Conservation (phyloP, 2,797 vertebrate species). For the Okamejei kenojei region DNA sequence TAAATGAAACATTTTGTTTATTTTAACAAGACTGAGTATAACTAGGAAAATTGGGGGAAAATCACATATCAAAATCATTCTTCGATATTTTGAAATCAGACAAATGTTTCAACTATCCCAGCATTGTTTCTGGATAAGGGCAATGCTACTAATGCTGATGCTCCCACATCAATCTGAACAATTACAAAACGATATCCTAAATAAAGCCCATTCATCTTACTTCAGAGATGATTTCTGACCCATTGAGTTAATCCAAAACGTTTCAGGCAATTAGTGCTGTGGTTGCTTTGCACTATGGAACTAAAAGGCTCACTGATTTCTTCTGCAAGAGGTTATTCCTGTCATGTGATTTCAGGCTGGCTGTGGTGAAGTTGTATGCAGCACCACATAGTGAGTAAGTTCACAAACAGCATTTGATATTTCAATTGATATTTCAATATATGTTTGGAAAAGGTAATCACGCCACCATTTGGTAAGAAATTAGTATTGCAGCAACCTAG, state of each 20-base stretch:
- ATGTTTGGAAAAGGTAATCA: not conserved
- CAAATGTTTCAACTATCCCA: not conserved
- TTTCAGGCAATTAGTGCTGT: not conserved
- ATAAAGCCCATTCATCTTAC: no score
- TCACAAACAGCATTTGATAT: not conserved
- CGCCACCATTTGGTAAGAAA: constrained; percentile 11
- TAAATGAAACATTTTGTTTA: not conserved
- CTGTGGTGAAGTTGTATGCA: not conserved
- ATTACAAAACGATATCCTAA: no score
- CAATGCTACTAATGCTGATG: not conserved
- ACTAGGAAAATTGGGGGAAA: not conserved
- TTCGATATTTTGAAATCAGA: not conserved
- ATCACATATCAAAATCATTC: not conserved
- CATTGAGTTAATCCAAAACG: no score
- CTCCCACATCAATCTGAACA: not conserved
- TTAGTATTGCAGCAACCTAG: not conserved
- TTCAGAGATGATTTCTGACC: no score
- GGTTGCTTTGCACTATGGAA: not conserved
- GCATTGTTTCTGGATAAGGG: not conserved
- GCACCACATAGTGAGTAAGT: not conserved
- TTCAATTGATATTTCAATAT: not conserved
- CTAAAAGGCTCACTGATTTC: not conserved
- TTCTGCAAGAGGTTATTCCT: not conserved
- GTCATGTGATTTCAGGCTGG: not conserved
- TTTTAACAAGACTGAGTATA: not conserved